Percentiles rank a stretch among this genome's conserved stretches.
These are phyloP conservation scores for Cosmopolites sordidus DNA, from an alignment of 2,888 invertebrate species.

Conservation along the genomic window DNA sequence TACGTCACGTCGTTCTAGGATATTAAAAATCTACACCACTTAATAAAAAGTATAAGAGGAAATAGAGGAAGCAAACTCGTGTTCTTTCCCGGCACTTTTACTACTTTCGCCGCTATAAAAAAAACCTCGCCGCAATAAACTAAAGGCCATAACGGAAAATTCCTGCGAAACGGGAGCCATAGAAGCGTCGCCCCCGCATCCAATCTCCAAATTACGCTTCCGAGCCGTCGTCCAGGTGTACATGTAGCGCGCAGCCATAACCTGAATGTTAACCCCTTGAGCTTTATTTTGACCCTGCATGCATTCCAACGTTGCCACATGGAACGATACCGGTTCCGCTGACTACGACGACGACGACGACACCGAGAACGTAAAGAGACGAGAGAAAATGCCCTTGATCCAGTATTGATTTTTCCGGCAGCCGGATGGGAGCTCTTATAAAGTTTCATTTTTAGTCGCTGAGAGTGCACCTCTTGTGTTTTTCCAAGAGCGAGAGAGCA, in stretches of 20 bases:
- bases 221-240: slow-evolving; percentile 1
- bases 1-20: too few relatives aligned
- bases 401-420: slow-evolving; percentile 26
- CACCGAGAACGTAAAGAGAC: neutral
- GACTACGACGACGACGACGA: too few relatives aligned
- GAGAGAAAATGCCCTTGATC: slow-evolving; percentile 26
- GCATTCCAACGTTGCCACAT: neutral
- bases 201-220: neutral
- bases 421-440: slow-evolving; percentile 22
- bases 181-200: neutral
- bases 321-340: neutral
- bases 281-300: slow-evolving; percentile 6
- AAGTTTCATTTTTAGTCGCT: slow-evolving; percentile 25
- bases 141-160: too few relatives aligned
- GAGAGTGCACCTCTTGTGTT: slow-evolving; percentile 21
- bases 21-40: too few relatives aligned
- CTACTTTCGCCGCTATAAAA: too few relatives aligned
- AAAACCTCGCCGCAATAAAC: too few relatives aligned
- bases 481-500: neutral
- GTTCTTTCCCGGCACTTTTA: too few relatives aligned
- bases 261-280: slow-evolving; percentile 5
- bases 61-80: too few relatives aligned
- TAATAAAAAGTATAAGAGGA: too few relatives aligned
- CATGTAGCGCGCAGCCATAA: neutral
- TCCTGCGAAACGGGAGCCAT: neutral